A percentile compares a stretch with the other conserved stretches of the same genome.
These are phyloP conservation scores for Sympetrum striolatum DNA, from an alignment of 2,888 invertebrate genomes.

Conservation along the genomic window DNA sequence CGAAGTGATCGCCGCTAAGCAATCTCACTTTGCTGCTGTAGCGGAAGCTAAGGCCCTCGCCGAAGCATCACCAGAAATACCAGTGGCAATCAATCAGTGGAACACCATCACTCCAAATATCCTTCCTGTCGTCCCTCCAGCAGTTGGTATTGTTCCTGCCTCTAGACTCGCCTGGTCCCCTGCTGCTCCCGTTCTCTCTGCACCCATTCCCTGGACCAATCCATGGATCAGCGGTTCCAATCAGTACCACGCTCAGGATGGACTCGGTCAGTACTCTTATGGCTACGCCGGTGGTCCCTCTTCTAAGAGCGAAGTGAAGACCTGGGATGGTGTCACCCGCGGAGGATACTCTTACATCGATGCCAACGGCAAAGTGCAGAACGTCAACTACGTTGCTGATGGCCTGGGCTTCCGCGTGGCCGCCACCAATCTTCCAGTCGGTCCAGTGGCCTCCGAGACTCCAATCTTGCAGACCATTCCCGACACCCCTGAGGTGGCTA, in stretches of 20 bases:
- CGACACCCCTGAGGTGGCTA: conserved; percentile 8
- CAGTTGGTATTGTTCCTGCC: conserved; percentile 55
- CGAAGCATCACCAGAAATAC: conserved; percentile 61
- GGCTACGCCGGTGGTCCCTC: conserved; percentile 53
- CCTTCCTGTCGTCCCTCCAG: background rate
- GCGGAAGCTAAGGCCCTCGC: conserved; percentile 49
- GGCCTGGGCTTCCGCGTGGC: conserved; percentile 60
- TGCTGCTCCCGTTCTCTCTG: background rate
- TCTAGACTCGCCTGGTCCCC: conserved; percentile 30
- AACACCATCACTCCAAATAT: background rate
- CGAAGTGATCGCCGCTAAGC: background rate
- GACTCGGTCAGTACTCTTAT: conserved; percentile 50
- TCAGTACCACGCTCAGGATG: conserved; percentile 53
- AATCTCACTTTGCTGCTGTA: conserved; percentile 52
- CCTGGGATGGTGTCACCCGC: conserved; percentile 58
- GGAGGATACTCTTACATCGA: conserved; percentile 61
- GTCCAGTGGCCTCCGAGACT: conserved; percentile 47
- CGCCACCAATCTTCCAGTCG: conserved; percentile 60
- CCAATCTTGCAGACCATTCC: conserved; percentile 57
- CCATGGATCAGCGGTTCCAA: conserved; percentile 44
- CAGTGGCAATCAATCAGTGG: background rate
- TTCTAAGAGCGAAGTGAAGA: conserved; percentile 57
- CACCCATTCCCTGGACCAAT: too few relatives aligned
- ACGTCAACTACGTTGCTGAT: conserved; percentile 59
- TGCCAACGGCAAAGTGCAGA: conserved; percentile 59